A percentile compares a stretch with the other conserved stretches of the same genome.
Evolutionary conservation across 2,888 invertebrate genomes (phyloP).

Genomic region (Ectemnius cavifrons): DNA sequence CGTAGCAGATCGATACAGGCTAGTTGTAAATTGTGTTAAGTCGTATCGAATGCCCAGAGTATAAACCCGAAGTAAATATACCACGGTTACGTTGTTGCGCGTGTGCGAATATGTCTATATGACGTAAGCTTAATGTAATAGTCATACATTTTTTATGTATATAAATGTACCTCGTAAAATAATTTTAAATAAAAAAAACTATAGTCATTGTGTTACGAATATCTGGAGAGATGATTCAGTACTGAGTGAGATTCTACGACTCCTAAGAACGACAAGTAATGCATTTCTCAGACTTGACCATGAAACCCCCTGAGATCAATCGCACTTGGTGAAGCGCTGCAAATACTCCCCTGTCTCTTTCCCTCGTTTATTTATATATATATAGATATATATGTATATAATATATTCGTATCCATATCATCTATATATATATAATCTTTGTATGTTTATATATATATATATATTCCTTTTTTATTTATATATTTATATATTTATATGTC

Average conservation of each 20-base stretch:
- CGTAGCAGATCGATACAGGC: constrained; percentile 67
- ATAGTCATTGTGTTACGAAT: constrained; percentile 76
- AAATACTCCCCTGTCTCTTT: constrained; percentile 1
- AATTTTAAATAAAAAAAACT: constrained; percentile 78
- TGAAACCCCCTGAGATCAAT: constrained; percentile 46
- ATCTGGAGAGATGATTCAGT: neutral
- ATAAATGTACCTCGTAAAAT: constrained; percentile 77
- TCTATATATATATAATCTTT: constrained; percentile 39
- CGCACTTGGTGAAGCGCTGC: constrained; percentile 23
- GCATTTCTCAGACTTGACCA: neutral
- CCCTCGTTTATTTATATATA: neutral
- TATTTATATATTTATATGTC: constrained; percentile 48
- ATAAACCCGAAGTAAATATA: constrained; percentile 45
- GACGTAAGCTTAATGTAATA: constrained; percentile 73
- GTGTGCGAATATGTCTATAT: constrained; percentile 71
- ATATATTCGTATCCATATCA: neutral
- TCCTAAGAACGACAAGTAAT: neutral
- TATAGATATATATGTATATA: constrained; percentile 6
- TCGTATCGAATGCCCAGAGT: constrained; percentile 40
- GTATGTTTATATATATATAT: constrained; percentile 55
- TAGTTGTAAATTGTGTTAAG: constrained; percentile 60
- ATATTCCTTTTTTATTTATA: constrained; percentile 34
- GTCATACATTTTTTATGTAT: constrained; percentile 77
- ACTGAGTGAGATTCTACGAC: neutral
- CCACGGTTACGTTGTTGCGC: constrained; percentile 66